Evolutionary conservation across 2,888 invertebrate genomes (phyloP).

Genomic region (Limnephilus lunatus): DNA sequence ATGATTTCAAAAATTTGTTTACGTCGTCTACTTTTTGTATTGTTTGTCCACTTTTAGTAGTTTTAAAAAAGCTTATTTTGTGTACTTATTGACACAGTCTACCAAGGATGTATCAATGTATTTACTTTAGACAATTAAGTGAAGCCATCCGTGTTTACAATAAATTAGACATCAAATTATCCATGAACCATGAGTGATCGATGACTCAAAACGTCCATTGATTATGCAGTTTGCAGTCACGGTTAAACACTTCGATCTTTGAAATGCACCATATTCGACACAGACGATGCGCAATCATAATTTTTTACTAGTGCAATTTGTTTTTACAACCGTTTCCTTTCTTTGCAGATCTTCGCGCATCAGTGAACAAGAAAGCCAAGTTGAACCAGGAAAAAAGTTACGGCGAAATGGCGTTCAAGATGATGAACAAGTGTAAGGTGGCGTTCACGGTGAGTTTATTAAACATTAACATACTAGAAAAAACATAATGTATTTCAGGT

Average conservation of each 20-base stretch:
- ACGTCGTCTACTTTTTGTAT: background rate
- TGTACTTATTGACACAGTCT: background rate
- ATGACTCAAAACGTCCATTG: background rate
- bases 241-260: background rate
- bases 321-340: conserved; percentile 25
- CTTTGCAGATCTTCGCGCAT: conserved; percentile 24
- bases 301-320: background rate
- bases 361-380: conserved; percentile 18
- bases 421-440: conserved; percentile 61
- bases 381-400: background rate
- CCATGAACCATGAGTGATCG: background rate
- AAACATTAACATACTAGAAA: background rate
- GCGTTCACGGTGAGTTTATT: conserved; percentile 56
- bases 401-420: conserved; percentile 42
- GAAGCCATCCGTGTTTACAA: background rate
- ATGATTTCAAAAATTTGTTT: background rate
- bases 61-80: background rate
- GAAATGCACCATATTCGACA: conserved; percentile 9
- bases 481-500: background rate
- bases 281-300: background rate
- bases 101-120: background rate
- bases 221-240: background rate
- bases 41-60: background rate
- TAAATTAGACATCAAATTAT: background rate
- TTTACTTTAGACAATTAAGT: background rate